Evolutionary conservation across 1,140 invertebrate genomes (phyloP), one percentile per base, ranked within the genome.

Genomic region (Euwallacea fornicatus): DNA sequence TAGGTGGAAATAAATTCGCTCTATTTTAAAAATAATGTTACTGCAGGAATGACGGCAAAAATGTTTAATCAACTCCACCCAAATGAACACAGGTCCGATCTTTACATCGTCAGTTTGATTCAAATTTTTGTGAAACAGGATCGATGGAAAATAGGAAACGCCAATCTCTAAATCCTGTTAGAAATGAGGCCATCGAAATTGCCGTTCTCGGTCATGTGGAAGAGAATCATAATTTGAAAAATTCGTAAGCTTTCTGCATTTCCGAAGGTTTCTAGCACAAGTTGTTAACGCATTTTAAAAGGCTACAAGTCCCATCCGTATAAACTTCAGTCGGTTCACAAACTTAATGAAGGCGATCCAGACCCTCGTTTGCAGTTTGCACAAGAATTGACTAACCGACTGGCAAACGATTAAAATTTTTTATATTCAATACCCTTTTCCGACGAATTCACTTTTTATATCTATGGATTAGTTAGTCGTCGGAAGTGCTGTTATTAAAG

Each of bases 131-230:
- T 10, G 13, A 13, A 50, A 50, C 46, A 50, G 6, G 46, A 50
- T 50, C 46, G 13, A 6, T 50, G 9, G 46, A 50, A 50, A 50
- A 50, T 13, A 50, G 13, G 13, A 50, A 50, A 50, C 6, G 46
- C 13, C 46, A 50, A 50, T 2, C 46, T 50, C 9, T 50, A 50
- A 50, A 50, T 6, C 46, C 46, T 50, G 46, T 50, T 50, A 50
- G 46, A 50, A 50, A 50, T 50, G 46, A 50, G 46, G 46, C 46
- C 6, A 50, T 50, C 46, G 46, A 50, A 50, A 50, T 50, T 50
- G 6, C 46, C 13, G 46, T 50, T 50, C 46, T 50, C 6, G 46
- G 46, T 50, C 46, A 50, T 50, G 46, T 50, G 46, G 46, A 50
- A 50, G 46, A 2, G 46, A 6, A 50, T 50, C 46, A 6, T 50